Evolutionary conservation across 2,113 vertebrate species (phyloP).

Genomic region (Hiodon tergisus): DNA sequence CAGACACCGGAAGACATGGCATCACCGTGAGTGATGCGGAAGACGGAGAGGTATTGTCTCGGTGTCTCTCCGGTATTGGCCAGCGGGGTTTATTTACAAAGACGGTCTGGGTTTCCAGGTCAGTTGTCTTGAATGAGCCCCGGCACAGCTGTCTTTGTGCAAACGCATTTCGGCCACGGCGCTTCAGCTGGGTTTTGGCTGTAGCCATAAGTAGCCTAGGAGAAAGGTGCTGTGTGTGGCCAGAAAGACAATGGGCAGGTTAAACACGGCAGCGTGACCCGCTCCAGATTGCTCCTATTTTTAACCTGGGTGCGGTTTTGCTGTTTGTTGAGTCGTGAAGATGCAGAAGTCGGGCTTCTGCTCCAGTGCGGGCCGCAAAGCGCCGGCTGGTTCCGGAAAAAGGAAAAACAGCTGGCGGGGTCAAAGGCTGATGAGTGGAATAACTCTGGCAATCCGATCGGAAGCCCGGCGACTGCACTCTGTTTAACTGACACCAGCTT

Average conservation of each 20-base stretch:
- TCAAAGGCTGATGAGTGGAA: constrained; percentile 33
- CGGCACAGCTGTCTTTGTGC: constrained; percentile 59
- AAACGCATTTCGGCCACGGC: constrained; percentile 57
- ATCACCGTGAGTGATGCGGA: constrained; percentile 24
- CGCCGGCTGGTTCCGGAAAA: constrained; percentile 14
- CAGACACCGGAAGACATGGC: neutral
- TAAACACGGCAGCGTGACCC: constrained; percentile 33
- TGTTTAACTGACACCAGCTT: constrained; percentile 24
- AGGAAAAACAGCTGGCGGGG: constrained; percentile 44
- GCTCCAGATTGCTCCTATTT: constrained; percentile 37
- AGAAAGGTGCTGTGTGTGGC: constrained; percentile 44
- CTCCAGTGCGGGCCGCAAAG: constrained; percentile 16
- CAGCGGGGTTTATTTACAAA: constrained; percentile 53
- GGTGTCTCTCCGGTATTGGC: constrained; percentile 47
- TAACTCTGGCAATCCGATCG: constrained; percentile 29
- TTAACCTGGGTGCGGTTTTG: constrained; percentile 3
- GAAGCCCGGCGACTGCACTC: constrained; percentile 24
- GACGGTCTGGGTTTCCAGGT: constrained; percentile 62
- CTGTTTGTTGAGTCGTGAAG: constrained; percentile 41
- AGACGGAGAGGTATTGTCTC: constrained; percentile 19
- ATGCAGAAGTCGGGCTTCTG: constrained; percentile 44
- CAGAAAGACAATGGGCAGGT: constrained; percentile 57
- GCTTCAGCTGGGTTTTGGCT: constrained; percentile 48
- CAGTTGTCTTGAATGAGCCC: constrained; percentile 66
- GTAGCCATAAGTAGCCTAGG: constrained; percentile 46